Base-by-base conservation (phyloP, 2,797 vertebrate genomes). In the Galago senegalensis region DNA sequence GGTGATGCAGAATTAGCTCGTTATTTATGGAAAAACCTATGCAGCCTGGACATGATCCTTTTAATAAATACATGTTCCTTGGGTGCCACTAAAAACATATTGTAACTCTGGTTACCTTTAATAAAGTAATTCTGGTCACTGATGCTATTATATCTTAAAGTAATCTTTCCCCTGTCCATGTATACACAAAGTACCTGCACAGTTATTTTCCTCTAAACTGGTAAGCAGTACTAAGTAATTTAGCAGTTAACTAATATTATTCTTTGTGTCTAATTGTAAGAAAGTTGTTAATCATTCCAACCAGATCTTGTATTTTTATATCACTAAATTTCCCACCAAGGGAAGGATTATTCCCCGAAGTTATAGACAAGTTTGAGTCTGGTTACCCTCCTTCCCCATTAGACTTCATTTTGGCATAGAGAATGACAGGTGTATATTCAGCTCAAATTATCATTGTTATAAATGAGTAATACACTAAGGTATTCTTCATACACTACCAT, bases 171-270 rank as follows among this genome's bases (percentile, higher is more conserved):
- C 3, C 1, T 49, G 4, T 87, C 20, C 80, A 9, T 85, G 3
- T 73, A 31, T 31, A 37, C 2, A 69, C 8, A 29, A 82, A 82
- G 9, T 73, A 43, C 18, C 14, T 85, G 7, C n/a, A 80, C 14
- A 53, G 61, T 72, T 83, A n/a, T 89, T 89, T 92, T 72, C 60
- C 37, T 79, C 49, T 79, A 46, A 73, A 53, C 70, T 79, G 20
- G 13, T 73, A 82, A 89, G 17, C 1, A 49, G 12, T 14, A 82
- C 27, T 67, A 56, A 60, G 13, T 75, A 92, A 86, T 70, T 73
- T 61, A 63, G 12, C 27, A 77, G n/a, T 95, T 83, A 46, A 12
- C 25, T 53, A 80, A 70, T 60, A 46, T 25, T 92, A 37, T 63
- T 88, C 3, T 70, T 75, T 91, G 4, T 46, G 21, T 56, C 27